A percentile compares a stretch with the other conserved stretches of the same genome.
Conservation (phyloP, 2,113 vertebrate species). For the Ameiurus melas region DNA sequence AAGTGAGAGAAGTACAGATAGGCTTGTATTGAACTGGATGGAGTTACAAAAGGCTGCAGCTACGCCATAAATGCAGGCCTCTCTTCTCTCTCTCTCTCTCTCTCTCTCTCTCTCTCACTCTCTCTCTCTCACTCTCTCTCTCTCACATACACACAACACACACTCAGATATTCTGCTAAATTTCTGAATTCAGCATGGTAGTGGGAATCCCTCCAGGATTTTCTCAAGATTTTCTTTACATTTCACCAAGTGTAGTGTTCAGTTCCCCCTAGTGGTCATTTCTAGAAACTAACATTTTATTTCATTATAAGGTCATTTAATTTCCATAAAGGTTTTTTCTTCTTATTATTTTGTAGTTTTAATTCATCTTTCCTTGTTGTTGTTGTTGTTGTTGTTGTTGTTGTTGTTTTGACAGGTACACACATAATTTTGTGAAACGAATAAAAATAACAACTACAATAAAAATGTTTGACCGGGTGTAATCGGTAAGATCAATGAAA, state of each 20-base stretch:
- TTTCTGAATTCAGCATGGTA: slow-evolving; percentile 5
- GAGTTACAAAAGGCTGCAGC: neutral
- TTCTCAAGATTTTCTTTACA: slow-evolving; percentile 1
- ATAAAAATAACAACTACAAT: neutral
- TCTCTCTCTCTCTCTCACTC: too few relatives aligned
- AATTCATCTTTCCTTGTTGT: neutral
- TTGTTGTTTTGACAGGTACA: neutral
- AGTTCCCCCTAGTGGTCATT: slow-evolving; percentile 48
- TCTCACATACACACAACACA: neutral
- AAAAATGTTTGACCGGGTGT: neutral
- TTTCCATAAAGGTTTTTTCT: neutral
- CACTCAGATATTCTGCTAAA: neutral
- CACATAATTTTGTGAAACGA: neutral
- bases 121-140: too few relatives aligned
- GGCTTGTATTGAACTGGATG: slow-evolving; percentile 3
- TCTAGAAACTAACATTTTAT: neutral
- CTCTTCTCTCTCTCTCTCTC: too few relatives aligned
- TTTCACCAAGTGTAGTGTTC: slow-evolving; percentile 7
- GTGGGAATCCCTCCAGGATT: slow-evolving; percentile 7
- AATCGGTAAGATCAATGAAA: slow-evolving; percentile 5
- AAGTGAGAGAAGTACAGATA: neutral
- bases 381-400: too few relatives aligned
- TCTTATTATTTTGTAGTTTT: neutral
- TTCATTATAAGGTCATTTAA: neutral
- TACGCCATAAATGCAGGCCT: neutral